Base-by-base conservation (phyloP, 2,797 vertebrate genomes). In the Natrix natrix region DNA sequence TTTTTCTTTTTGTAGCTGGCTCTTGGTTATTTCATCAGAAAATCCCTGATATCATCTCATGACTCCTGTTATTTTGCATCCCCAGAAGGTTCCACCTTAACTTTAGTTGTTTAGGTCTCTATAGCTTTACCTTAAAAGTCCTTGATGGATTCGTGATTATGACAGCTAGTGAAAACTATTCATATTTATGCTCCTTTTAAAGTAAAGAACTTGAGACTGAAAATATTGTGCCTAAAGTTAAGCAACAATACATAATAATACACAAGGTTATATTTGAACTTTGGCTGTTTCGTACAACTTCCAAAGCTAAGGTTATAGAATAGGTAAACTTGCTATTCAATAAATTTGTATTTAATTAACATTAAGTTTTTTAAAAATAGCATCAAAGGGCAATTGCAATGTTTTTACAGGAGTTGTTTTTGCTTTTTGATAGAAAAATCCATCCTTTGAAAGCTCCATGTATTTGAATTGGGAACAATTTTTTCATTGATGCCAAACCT, bases 121-220 rank as follows among this genome's bases (percentile, higher is more conserved):
- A 22, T 52, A 60, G n/a, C 14, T 52, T 59, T 55, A 54, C 6
- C 26, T 54, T 20, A n/a, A 24, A 56, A 13, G 66, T 43, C 54
- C n/a, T 55, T 56, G 32, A n/a, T 60, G 16, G 60, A 48, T 63
- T 87, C 11, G 22, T 54, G 20, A 20, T 87, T 60, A 20, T 13
- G 54, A 43, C 22, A 52, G 17, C 26, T 60, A 28, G 26, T 61
- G 26, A 91, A 43, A 17, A 28, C 12, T 61, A 48, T 22, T 54
- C 43, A 26, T 20, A 87, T 12, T 32, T 87, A 94, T 89, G 56
- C 60, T 20, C 37, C 86, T 92, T 95, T 95, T 93, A 61, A 56
- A 86, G 54, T 12, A 4, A 90, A 89, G 61, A 94, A 95, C 55
- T 59, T n/a, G 32, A 93, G 56, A 88, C 54, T 93, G 90, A 83